Percentiles rank a stretch among this genome's conserved stretches.
These are phyloP conservation scores for Metopia argyrocephala DNA, from an alignment of 2,888 invertebrate species.

Conservation along the genomic window DNA sequence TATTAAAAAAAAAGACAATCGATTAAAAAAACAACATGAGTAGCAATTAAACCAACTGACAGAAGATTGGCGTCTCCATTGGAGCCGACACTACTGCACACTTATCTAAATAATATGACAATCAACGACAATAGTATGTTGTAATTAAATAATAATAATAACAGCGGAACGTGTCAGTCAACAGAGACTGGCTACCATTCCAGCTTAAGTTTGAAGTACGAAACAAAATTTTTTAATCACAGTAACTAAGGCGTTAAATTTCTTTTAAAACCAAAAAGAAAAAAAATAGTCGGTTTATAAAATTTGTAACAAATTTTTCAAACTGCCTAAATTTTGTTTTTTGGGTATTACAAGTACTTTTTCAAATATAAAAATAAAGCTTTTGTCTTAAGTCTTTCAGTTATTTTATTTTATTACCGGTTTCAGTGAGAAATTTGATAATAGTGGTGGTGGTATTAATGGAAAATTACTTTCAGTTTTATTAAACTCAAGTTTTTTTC, in stretches of 20 bases:
- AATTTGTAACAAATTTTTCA: conserved; percentile 32
- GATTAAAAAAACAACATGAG: conserved; percentile 24
- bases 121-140: conserved; percentile 25
- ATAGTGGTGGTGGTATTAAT: conserved; percentile 10
- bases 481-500: too few species aligned
- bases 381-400: not conserved
- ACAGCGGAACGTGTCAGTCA: conserved; percentile 57
- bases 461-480: conserved; percentile 64
- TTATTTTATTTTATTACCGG: not conserved
- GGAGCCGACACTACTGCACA: not conserved
- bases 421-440: not conserved
- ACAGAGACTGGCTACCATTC: conserved; percentile 1
- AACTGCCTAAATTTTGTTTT: conserved; percentile 33
- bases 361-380: not conserved
- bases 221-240: not conserved
- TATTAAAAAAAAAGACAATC: too few species aligned
- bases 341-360: not conserved
- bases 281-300: conserved; percentile 35
- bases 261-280: conserved; percentile 1
- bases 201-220: conserved; percentile 1
- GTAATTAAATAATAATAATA: conserved; percentile 60
- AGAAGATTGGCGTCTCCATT: conserved; percentile 43
- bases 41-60: conserved; percentile 36
- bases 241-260: conserved; percentile 38
- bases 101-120: not conserved